A percentile compares a stretch with the other conserved stretches of the same genome.
Evolutionary conservation across 2,888 invertebrate species (phyloP).

Genomic region (Scaptomyza reducta): DNA sequence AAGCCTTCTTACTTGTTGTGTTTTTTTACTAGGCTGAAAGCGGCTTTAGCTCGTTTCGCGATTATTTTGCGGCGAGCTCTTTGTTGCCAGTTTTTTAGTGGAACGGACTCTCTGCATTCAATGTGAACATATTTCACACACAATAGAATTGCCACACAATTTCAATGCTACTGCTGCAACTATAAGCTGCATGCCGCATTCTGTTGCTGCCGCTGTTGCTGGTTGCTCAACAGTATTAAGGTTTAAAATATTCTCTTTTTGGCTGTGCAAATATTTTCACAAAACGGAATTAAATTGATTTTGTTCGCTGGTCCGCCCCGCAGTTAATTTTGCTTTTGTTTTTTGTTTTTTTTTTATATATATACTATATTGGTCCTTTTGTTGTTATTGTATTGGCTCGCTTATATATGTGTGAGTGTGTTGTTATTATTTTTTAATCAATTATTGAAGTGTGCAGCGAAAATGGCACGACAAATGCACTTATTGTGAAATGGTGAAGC

Average conservation of each 20-base stretch:
- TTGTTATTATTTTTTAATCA: constrained; percentile 35
- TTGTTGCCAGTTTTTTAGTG: constrained; percentile 19
- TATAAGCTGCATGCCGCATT: constrained; percentile 29
- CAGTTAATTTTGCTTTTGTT: constrained; percentile 17
- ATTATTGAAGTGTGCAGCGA: constrained; percentile 22
- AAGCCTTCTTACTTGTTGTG: no score
- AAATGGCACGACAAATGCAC: constrained; percentile 4
- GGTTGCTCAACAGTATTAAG: constrained; percentile 51
- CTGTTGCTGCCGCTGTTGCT: constrained; percentile 20
- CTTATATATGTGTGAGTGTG: not conserved
- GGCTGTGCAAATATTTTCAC: constrained; percentile 64
- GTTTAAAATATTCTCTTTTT: constrained; percentile 70
- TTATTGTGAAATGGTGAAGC: not conserved
- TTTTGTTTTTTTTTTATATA: no score
- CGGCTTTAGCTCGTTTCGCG: constrained; percentile 18
- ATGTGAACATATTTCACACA: constrained; percentile 34
- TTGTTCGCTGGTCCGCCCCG: constrained; percentile 18
- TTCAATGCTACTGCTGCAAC: not conserved
- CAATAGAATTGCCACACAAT: constrained; percentile 36
- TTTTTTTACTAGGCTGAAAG: not conserved
- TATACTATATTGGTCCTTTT: constrained; percentile 13
- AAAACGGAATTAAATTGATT: constrained; percentile 65
- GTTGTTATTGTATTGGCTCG: not conserved
- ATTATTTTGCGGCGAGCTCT: constrained; percentile 17
- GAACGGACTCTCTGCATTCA: constrained; percentile 9